These are phyloP conservation scores for Cataglyphis altisquamis DNA, from an alignment of 2,888 invertebrate genomes.

Conservation along the genomic window DNA sequence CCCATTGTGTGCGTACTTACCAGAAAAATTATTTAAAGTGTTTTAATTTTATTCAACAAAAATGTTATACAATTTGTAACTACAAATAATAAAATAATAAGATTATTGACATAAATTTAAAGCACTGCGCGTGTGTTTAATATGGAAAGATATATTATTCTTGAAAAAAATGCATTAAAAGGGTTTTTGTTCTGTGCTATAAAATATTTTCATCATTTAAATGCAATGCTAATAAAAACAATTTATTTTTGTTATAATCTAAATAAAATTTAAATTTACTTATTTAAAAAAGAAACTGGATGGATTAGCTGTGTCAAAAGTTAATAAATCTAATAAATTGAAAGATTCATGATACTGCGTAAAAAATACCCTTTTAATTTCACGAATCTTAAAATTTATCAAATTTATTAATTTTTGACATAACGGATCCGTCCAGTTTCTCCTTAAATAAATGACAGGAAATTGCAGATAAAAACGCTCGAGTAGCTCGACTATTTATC, in stretches of 20 bases:
- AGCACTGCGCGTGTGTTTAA: neutral
- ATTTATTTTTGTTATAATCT: neutral
- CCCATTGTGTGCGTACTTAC: neutral
- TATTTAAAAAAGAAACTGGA: slow-evolving; percentile 64
- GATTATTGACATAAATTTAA: neutral
- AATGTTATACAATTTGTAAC: neutral
- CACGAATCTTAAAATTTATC: no score
- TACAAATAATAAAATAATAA: neutral
- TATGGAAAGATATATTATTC: neutral
- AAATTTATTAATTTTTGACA: no score
- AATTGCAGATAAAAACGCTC: slow-evolving; percentile 52
- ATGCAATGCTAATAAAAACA: slow-evolving; percentile 56
- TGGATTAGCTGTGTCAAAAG: no score
- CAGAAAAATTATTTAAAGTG: neutral
- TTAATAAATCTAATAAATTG: no score
- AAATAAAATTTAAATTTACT: slow-evolving; percentile 65
- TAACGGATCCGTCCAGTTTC: no score
- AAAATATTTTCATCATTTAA: slow-evolving; percentile 30
- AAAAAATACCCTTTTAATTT: no score
- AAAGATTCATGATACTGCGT: no score
- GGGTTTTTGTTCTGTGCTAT: neutral
- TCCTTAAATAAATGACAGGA: slow-evolving; percentile 42
- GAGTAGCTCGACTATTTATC: slow-evolving; percentile 45
- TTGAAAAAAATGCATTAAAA: neutral
- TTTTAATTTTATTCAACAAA: slow-evolving; percentile 8